These are phyloP conservation scores for Pterostichus madidus DNA, from an alignment of 2,888 invertebrate species.

Conservation along the genomic window DNA sequence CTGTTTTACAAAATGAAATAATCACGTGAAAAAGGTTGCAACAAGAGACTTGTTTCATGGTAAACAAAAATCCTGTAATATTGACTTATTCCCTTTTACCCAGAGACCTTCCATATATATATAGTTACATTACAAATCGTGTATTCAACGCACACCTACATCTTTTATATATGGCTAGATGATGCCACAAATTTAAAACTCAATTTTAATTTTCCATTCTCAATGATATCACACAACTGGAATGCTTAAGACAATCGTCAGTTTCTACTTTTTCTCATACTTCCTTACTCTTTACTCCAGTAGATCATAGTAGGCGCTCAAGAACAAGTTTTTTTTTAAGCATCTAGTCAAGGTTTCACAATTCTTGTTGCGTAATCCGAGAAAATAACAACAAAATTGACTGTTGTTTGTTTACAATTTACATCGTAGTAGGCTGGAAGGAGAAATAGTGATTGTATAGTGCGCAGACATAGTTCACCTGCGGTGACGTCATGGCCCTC, in stretches of 20 bases:
- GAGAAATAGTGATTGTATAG: neutral
- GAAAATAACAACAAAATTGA: constrained; percentile 14
- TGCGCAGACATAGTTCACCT: neutral
- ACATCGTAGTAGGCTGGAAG: neutral
- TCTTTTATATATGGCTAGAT: too few species aligned
- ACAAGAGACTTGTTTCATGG: too few species aligned
- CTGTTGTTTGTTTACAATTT: constrained; percentile 24
- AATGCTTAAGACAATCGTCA: neutral
- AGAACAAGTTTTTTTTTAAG: neutral
- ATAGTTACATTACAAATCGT: too few species aligned
- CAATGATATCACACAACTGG: neutral
- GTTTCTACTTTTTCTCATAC: neutral
- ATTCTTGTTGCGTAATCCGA: neutral
- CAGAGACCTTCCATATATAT: too few species aligned
- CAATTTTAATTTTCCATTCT: too few species aligned
- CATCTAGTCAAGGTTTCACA: neutral
- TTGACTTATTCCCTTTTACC: too few species aligned
- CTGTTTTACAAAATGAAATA: too few species aligned
- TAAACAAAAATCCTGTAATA: too few species aligned
- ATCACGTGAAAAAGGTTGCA: too few species aligned
- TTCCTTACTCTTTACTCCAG: neutral
- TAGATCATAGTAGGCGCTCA: neutral
- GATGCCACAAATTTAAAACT: too few species aligned
- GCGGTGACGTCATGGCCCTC: neutral
- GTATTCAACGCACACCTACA: too few species aligned